Conservation (phyloP, 2,113 vertebrate species). For the Lathamus discolor region DNA sequence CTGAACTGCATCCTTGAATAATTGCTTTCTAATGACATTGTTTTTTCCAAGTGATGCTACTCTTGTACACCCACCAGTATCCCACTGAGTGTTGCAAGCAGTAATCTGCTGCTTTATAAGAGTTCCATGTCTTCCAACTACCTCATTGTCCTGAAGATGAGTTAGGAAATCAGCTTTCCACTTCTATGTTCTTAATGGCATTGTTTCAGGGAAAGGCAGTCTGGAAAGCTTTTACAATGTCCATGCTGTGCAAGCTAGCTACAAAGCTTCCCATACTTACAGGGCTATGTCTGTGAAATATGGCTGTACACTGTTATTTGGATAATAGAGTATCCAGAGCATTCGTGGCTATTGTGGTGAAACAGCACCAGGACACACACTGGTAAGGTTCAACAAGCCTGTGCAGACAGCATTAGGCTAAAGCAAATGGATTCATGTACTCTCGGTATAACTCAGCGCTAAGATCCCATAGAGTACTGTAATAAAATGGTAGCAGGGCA, state of each 20-base stretch:
- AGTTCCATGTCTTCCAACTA: constrained; percentile 65
- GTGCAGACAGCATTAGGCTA: not conserved
- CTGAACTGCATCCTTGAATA: not conserved
- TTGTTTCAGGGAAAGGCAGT: not conserved
- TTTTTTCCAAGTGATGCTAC: not conserved
- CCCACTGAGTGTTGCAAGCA: not conserved
- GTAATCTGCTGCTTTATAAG: not conserved
- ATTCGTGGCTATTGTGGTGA: not conserved
- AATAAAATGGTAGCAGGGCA: constrained; percentile 59
- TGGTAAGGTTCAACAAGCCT: not conserved
- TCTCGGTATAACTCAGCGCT: constrained; percentile 28
- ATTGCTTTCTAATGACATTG: not conserved
- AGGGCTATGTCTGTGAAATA: constrained; percentile 17
- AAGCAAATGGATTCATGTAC: constrained; percentile 42
- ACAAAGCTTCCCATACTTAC: not conserved
- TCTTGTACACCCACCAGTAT: not conserved
- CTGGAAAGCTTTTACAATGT: constrained; percentile 2
- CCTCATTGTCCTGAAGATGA: constrained; percentile 65
- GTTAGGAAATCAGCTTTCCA: constrained; percentile 47
- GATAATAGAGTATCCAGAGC: not conserved
- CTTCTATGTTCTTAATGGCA: constrained; percentile 19
- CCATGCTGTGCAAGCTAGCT: not conserved
- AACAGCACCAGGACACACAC: not conserved
- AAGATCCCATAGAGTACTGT: constrained; percentile 41
- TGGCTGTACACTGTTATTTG: constrained; percentile 20